phyloP scores from a whole-genome alignment of 2,113 vertebrate species.

The Petrocephalus microphthalmus region DNA sequence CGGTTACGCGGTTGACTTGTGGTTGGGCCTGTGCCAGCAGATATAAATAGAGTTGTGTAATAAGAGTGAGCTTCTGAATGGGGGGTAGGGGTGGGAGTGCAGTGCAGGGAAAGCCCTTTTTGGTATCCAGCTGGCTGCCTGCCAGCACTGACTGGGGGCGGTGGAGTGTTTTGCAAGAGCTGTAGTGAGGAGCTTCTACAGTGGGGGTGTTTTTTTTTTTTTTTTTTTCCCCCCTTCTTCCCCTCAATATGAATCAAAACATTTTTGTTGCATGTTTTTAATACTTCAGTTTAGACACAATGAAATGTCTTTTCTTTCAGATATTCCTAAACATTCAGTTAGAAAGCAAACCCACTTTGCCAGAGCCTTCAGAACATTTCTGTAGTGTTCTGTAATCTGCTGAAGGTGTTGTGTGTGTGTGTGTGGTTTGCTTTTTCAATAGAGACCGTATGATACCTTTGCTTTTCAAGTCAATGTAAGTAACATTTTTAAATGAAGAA shows the following conservation, averaged over 20 bases:
- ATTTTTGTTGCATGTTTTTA: background rate
- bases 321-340: background rate
- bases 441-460: background rate
- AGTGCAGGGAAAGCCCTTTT: conserved; percentile 55
- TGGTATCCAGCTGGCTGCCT: conserved; percentile 61
- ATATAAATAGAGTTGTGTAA: conserved; percentile 64
- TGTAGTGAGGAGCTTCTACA: conserved; percentile 49
- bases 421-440: background rate
- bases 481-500: background rate
- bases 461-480: background rate
- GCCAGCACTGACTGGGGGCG: conserved; percentile 51
- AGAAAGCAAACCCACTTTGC: background rate
- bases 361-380: background rate
- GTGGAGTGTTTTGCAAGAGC: conserved; percentile 48
- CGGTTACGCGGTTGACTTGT: conserved; percentile 50
- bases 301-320: background rate
- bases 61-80: background rate
- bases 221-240: background rate
- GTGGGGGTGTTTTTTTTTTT: conserved; percentile 16
- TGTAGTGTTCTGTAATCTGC: background rate
- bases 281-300: background rate
- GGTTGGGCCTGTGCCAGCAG: conserved; percentile 59
- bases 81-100: conserved; percentile 44
- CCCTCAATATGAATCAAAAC: background rate
- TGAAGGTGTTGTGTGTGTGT: background rate